Percentiles rank a stretch among this genome's conserved stretches.
These are phyloP conservation scores for Punctoribates punctum DNA, from an alignment of 2,888 invertebrate species.

Conservation along the genomic window DNA sequence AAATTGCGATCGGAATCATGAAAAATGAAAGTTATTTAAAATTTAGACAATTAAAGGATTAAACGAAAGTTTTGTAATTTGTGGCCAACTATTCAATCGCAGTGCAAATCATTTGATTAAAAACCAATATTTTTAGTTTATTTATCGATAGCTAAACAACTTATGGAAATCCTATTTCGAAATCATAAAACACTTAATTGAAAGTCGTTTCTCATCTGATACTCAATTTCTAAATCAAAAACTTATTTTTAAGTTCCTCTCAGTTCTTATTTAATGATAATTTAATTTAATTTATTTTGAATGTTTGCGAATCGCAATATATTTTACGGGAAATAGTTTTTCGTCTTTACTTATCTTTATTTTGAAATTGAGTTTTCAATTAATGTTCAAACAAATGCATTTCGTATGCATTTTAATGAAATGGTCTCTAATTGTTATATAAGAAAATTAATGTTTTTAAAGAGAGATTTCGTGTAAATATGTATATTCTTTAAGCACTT, in stretches of 20 bases:
- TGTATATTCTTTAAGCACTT: constrained; percentile 33
- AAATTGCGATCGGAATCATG: constrained; percentile 29
- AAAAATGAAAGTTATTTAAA: neutral
- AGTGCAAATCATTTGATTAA: constrained; percentile 7
- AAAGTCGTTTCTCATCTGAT: constrained; percentile 25
- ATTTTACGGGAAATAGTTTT: constrained; percentile 34
- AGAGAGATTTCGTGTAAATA: constrained; percentile 24
- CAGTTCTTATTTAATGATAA: constrained; percentile 3
- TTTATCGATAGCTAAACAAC: neutral
- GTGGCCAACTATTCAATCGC: constrained; percentile 29
- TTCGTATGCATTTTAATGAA: neutral
- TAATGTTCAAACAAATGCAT: neutral
- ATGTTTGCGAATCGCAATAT: constrained; percentile 12
- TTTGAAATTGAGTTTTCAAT: neutral
- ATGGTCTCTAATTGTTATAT: constrained; percentile 36
- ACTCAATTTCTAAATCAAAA: constrained; percentile 27
- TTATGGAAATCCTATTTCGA: neutral
- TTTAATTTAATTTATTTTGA: constrained; percentile 23
- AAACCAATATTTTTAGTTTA: constrained; percentile 8
- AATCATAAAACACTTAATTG: neutral
- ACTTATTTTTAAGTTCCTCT: constrained; percentile 28
- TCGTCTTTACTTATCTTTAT: neutral
- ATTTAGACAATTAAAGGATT: constrained; percentile 6
- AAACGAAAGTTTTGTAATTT: neutral
- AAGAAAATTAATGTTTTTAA: constrained; percentile 27